Evolutionary conservation across 2,797 vertebrate species (phyloP).

Genomic region (Artibeus lituratus): DNA sequence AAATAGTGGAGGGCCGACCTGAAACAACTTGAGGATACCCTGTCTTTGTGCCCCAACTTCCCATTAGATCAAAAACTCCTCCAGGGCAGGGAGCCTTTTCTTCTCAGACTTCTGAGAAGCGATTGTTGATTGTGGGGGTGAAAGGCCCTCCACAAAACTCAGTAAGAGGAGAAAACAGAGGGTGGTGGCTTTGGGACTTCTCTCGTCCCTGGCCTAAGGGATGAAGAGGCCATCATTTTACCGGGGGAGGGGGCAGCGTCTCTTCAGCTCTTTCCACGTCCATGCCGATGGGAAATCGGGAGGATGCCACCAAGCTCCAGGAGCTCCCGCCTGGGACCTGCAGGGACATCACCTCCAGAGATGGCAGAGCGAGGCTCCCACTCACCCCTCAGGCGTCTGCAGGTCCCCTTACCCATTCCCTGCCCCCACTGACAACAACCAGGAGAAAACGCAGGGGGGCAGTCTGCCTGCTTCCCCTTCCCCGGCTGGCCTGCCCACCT

Average conservation of each 20-base stretch:
- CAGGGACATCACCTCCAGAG: background rate
- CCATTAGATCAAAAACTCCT: background rate
- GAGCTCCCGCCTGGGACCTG: background rate
- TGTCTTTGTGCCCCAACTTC: background rate
- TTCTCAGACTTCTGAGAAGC: background rate
- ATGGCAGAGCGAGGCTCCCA: background rate
- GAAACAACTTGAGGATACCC: background rate
- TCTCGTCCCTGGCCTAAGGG: background rate
- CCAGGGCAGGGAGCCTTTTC: background rate
- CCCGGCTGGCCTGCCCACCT: background rate
- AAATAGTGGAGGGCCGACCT: background rate
- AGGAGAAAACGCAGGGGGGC: background rate
- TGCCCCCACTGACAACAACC: background rate
- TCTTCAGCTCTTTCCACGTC: background rate
- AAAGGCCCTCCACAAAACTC: background rate
- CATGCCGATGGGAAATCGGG: accelerated
- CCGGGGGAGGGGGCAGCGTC: too few species aligned
- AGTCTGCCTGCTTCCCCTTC: background rate
- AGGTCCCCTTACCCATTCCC: background rate
- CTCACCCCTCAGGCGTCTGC: background rate
- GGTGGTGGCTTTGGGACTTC: background rate
- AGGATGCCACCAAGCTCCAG: background rate
- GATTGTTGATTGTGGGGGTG: accelerated
- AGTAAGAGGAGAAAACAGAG: background rate
- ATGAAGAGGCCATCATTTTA: too few species aligned